Evolutionary conservation across 2,888 invertebrate genomes (phyloP), one percentile per base, ranked within the genome.

Genomic region (Glaucopsyche alexis): DNA sequence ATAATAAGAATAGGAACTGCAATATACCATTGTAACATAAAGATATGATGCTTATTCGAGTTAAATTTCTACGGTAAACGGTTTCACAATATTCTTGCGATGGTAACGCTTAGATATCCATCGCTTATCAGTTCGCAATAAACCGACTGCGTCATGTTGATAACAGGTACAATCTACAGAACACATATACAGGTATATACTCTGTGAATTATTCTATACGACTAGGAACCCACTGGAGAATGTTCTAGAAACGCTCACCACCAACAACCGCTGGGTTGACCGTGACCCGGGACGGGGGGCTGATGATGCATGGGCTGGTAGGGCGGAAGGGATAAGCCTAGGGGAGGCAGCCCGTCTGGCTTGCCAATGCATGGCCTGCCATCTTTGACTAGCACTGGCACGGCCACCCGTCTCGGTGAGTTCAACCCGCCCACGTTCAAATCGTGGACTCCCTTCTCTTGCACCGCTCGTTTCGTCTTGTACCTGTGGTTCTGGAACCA

Each of bases 401-500:
- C 98, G 0, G 99, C 98, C 0, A 99, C 98, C 29, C 98, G 94
- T 45, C 98, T 93, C 0, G 99, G 98, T 0, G 98, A 98, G 65
- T 96, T 96, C 81, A 96, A 84, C 1, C 94, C 94, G n/a, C 94
- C 94, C 0, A 94, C 94, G 72, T 94, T 94, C 80, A 94, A 89
- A 75, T 96, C 95, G 79, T 96, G 95, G 78, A 95, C 88, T 19
- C 97, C 96, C 87, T 98, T 97, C 88, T 99, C 99, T 83, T 98
- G 98, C 74, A 98, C 97, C 0, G 99, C 98, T n/a, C 99, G 94
- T 91, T 99, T 99, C 83, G 99, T 98, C 94, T 99, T 99, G 93
- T 99, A 99, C 84, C 98, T 96, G 87, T 99, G 99, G 88, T 99
- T 99, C 88, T 99, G 99, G 93, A 99, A 99, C 99, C 99, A 99